phyloP scores from a whole-genome alignment of 2,797 vertebrate species.

The Enteromius trimaculatus region DNA sequence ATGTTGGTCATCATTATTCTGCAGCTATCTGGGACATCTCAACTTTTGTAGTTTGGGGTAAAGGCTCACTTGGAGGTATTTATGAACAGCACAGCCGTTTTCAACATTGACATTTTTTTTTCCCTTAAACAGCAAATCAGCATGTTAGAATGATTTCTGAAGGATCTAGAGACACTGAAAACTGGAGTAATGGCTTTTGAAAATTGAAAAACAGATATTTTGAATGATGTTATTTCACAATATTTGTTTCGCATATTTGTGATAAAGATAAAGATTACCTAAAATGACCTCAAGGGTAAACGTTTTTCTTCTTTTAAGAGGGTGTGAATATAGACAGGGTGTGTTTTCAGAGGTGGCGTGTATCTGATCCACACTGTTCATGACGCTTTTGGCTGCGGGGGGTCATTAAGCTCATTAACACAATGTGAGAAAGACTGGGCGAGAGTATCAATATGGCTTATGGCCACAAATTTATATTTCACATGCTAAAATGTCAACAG shows the following conservation, averaged over 20 bases:
- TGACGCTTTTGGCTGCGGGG: constrained; percentile 60
- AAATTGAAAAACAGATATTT: background rate
- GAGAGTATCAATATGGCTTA: constrained; percentile 46
- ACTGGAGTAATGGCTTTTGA: background rate
- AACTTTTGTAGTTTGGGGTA: background rate
- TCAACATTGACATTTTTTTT: background rate
- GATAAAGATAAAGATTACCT: background rate
- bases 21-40: constrained; percentile 13
- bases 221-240: background rate
- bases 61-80: background rate
- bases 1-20: background rate
- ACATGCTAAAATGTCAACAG: background rate
- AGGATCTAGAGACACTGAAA: background rate
- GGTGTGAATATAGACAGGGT: constrained; percentile 42
- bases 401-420: constrained; percentile 70
- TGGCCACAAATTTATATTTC: constrained; percentile 12
- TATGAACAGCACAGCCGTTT: background rate
- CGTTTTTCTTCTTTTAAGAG: constrained; percentile 11
- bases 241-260: background rate
- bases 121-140: background rate
- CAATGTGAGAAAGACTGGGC: constrained; percentile 65
- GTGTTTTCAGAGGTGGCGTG: constrained; percentile 50
- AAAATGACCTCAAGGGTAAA: background rate
- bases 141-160: background rate
- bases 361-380: constrained; percentile 69